Base-by-base conservation (phyloP, 2,113 vertebrate species). In the Psettodes erumei region DNA sequence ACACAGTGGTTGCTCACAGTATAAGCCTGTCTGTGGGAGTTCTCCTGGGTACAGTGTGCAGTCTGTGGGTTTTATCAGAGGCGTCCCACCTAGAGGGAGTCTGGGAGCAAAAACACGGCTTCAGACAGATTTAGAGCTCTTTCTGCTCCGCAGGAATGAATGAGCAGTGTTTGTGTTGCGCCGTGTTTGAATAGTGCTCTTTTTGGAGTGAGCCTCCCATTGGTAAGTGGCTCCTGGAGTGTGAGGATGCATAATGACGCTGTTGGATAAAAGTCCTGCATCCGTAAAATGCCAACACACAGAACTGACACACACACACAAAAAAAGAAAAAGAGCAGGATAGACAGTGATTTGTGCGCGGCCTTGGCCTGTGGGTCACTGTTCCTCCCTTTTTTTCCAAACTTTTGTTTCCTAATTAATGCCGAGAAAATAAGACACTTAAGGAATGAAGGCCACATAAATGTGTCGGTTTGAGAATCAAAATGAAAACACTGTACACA, bases 51-150 rank as follows among this genome's bases (percentile, higher is more conserved):
- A 90, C 89, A 88, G 83, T 86, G 21, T 67, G 70, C 74, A 80
- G 89, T 64, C 88, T 92, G 90, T 88, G 89, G 90, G 77, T 88
- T 90, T 82, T 84, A 87, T 92, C 88, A 89, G 81, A 89, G 89
- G 86, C 85, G 81, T 89, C 88, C 84, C 87, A 89, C 88, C 89
- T 90, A 83, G 86, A 79, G 80, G 76, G 78, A 82, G 84, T 87
- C 81, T 83, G 75, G 83, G 82, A 80, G 85, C 60, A 71, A 88
- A 85, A 88, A 82, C 82, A 79, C 71, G 71, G 84, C 85, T 90
- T 87, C 85, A 89, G 72, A 90, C 88, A 88, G 83, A 91, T 91
- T 91, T 92, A 91, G 85, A 88, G 85, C 78, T 81, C 80, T 83
- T 86, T 77, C 82, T 84, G 85, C 75, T 81, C 84, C 89, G 3